Evolutionary conservation across 2,888 invertebrate species (phyloP).

Genomic region (Temnothorax unifasciatus): DNA sequence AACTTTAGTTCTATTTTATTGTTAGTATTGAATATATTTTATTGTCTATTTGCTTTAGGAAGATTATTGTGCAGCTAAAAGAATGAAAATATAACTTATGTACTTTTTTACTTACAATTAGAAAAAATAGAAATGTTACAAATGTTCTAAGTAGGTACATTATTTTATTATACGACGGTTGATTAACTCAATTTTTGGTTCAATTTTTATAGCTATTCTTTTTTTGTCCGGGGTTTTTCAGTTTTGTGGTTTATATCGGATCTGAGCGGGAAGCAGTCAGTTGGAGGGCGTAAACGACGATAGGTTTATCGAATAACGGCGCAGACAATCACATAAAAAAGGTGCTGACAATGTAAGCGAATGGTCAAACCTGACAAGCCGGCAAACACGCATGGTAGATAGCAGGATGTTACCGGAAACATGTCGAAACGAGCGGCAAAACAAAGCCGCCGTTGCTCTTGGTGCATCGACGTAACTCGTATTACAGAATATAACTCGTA

Average conservation of each 20-base stretch:
- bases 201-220: not conserved
- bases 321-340: constrained; percentile 68
- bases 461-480: constrained; percentile 28
- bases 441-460: constrained; percentile 43
- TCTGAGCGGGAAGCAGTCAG: constrained; percentile 76
- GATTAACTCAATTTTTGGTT: not conserved
- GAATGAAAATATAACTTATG: not conserved
- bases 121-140: not conserved
- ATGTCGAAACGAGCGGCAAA: constrained; percentile 61
- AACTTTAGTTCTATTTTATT: not conserved
- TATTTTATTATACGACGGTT: not conserved
- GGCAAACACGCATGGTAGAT: constrained; percentile 54
- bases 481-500: not conserved
- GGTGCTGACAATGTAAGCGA: constrained; percentile 52
- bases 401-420: constrained; percentile 68
- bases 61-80: not conserved
- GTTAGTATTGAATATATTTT: not conserved
- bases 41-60: not conserved
- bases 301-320: constrained; percentile 75
- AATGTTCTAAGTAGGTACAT: not conserved
- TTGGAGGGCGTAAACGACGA: constrained; percentile 80
- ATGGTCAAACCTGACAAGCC: constrained; percentile 53
- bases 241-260: constrained; percentile 68
- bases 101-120: not conserved
- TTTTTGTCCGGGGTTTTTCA: constrained; percentile 17